These are phyloP conservation scores for Mantis religiosa DNA, from an alignment of 2,888 invertebrate genomes.

Conservation along the genomic window DNA sequence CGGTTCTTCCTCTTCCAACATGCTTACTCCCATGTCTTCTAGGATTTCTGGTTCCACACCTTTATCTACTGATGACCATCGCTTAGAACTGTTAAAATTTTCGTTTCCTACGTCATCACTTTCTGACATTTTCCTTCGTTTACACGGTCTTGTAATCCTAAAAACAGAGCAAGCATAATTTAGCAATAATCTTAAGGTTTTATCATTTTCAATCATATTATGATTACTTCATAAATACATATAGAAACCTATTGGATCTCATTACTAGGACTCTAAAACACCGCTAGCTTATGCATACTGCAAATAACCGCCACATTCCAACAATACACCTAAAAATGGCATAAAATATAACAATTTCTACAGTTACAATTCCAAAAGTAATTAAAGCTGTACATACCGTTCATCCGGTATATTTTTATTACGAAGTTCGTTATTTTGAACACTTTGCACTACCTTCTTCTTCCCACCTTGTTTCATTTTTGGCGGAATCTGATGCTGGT, in stretches of 20 bases:
- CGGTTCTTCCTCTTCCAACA: conserved; percentile 46
- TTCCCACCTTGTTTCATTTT: conserved; percentile 20
- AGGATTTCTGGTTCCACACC: conserved; percentile 49
- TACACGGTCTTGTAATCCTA: background rate
- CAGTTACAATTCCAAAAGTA: background rate
- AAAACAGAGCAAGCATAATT: background rate
- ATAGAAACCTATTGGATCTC: background rate
- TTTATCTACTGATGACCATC: conserved; percentile 20
- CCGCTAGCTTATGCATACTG: background rate
- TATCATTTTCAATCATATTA: background rate
- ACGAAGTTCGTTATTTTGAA: background rate
- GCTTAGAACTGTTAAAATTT: background rate
- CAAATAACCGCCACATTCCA: background rate
- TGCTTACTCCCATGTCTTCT: conserved; percentile 58
- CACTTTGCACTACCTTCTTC: background rate
- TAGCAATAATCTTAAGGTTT: background rate
- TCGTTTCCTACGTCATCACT: conserved; percentile 9
- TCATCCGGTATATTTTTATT: background rate
- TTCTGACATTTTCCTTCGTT: conserved; percentile 8
- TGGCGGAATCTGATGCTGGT: conserved; percentile 4
- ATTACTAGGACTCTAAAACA: background rate
- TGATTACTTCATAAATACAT: background rate
- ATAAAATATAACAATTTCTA: background rate
- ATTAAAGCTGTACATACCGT: background rate
- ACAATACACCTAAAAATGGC: background rate